phyloP scores from a whole-genome alignment of 2,113 vertebrate species.

The Zosterops hypoxanthus region DNA sequence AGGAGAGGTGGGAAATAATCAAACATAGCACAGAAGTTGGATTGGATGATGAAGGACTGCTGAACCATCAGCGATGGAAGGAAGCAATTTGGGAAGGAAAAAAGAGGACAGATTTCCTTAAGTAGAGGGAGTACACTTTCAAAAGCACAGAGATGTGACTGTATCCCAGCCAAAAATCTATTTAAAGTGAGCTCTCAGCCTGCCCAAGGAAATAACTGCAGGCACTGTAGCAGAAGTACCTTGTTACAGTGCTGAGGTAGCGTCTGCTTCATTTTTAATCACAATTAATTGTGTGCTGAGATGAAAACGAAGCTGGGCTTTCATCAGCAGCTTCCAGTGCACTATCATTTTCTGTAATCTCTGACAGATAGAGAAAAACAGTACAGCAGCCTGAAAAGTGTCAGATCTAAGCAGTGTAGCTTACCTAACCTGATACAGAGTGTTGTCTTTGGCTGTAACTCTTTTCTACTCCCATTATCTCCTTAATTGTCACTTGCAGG shows the following conservation, averaged over 20 bases:
- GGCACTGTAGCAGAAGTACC: neutral
- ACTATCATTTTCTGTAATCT: neutral
- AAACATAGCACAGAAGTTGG: neutral
- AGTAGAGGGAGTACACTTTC: neutral
- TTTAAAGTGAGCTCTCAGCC: neutral
- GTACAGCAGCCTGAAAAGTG: neutral
- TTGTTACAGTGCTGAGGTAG: slow-evolving; percentile 16
- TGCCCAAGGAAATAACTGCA: slow-evolving; percentile 33
- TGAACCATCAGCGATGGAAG: neutral
- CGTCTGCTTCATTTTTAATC: slow-evolving; percentile 21
- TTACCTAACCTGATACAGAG: neutral
- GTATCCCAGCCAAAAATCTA: neutral
- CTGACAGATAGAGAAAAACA: neutral
- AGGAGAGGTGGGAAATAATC: neutral
- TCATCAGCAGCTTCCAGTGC: neutral
- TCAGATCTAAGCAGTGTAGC: neutral
- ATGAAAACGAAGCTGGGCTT: neutral
- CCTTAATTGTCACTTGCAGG: neutral
- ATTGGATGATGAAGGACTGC: neutral
- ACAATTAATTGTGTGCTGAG: neutral
- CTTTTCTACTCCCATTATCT: neutral
- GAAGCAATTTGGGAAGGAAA: neutral
- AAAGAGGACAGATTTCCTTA: neutral
- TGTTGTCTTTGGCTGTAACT: neutral
- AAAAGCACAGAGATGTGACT: neutral